These are phyloP conservation scores for Tachuris rubrigastra DNA, from an alignment of 2,113 vertebrate species.

Conservation along the genomic window DNA sequence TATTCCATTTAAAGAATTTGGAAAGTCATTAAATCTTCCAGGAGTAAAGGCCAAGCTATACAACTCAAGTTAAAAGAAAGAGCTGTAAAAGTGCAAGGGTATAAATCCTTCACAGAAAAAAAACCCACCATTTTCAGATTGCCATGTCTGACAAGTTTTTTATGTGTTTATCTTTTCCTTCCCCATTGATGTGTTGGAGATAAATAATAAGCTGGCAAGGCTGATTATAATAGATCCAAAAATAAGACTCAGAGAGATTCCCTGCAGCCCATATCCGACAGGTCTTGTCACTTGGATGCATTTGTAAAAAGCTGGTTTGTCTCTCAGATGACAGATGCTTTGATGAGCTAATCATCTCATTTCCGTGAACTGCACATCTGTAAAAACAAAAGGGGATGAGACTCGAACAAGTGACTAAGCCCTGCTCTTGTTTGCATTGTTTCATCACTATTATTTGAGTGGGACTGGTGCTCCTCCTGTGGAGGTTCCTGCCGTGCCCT, in stretches of 20 bases:
- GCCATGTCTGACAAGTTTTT: background rate
- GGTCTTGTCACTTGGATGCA: slow-evolving; percentile 49
- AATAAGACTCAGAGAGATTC: slow-evolving; percentile 40
- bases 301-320: slow-evolving; percentile 52
- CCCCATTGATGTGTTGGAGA: background rate
- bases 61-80: background rate
- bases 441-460: background rate
- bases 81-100: background rate
- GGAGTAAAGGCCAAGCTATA: background rate
- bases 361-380: slow-evolving; percentile 58
- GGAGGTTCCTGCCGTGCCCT: background rate
- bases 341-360: slow-evolving; percentile 67
- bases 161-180: slow-evolving; percentile 2
- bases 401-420: slow-evolving; percentile 43
- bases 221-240: slow-evolving; percentile 38
- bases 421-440: slow-evolving; percentile 23
- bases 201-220: slow-evolving; percentile 31
- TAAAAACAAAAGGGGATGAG: slow-evolving; percentile 58
- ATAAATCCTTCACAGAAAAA: background rate
- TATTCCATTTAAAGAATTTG: background rate
- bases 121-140: background rate
- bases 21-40: background rate
- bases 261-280: slow-evolving; percentile 29
- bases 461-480: background rate
- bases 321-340: slow-evolving; percentile 62